These are phyloP conservation scores for Orthonychiurus folsomi DNA, from an alignment of 2,888 invertebrate species.

Conservation along the genomic window DNA sequence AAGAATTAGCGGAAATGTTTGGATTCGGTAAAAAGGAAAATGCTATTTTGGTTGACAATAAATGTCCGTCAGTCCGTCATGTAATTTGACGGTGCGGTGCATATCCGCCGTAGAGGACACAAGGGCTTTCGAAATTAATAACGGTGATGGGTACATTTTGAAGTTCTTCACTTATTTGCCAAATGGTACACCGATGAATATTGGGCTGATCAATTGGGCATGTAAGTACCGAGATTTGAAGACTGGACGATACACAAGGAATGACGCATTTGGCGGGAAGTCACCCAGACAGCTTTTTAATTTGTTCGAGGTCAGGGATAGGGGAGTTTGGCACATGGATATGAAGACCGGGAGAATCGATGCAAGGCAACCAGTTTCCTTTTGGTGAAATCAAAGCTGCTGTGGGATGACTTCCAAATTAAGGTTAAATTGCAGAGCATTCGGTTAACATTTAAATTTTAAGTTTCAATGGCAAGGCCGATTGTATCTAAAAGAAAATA, in stretches of 20 bases:
- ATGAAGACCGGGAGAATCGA: not conserved
- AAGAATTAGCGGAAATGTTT: not conserved
- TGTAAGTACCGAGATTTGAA: not conserved
- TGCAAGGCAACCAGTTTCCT: not conserved
- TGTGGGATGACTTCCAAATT: no score
- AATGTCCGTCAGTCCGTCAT: not conserved
- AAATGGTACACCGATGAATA: not conserved
- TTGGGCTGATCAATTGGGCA: not conserved
- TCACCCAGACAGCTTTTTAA: not conserved
- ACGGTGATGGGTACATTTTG: not conserved
- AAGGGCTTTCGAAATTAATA: not conserved
- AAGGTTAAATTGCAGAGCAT: no score
- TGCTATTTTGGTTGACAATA: not conserved
- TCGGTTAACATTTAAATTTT: no score
- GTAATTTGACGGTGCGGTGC: not conserved
- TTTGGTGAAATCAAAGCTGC: no score
- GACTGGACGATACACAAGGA: not conserved
- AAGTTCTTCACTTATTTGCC: not conserved
- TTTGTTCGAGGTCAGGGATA: not conserved
- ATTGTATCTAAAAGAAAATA: no score
- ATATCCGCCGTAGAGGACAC: not conserved
- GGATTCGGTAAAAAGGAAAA: not conserved
- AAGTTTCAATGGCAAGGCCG: no score
- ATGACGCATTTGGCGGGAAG: not conserved
- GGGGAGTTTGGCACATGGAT: not conserved